Evolutionary conservation across 2,888 invertebrate genomes (phyloP).

Genomic region (Labia minor): DNA sequence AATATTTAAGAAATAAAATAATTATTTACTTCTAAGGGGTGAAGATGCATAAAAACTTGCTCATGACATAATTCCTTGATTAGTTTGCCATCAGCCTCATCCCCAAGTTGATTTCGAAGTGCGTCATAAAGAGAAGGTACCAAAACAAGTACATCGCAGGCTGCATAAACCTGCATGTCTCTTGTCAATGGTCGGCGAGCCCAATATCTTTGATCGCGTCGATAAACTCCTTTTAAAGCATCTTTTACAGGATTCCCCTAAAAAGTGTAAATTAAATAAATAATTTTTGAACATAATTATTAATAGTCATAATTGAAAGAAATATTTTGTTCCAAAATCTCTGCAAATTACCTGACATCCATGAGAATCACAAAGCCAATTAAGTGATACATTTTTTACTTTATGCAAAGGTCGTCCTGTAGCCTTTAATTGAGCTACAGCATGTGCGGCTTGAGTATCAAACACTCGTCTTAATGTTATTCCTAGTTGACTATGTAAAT

Average conservation of each 20-base stretch:
- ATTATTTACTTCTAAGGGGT: slow-evolving; percentile 50
- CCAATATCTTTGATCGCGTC: slow-evolving; percentile 75
- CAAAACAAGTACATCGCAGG: slow-evolving; percentile 76
- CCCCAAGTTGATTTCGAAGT: background rate
- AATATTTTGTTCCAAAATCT: too few relatives aligned
- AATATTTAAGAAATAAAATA: too few relatives aligned
- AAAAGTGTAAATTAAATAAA: slow-evolving; percentile 56
- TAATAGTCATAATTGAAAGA: too few relatives aligned
- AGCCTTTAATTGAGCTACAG: slow-evolving; percentile 80
- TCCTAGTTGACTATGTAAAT: slow-evolving; percentile 75
- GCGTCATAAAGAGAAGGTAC: slow-evolving; percentile 72
- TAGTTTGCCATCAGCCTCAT: slow-evolving; percentile 52
- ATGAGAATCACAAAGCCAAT: slow-evolving; percentile 66
- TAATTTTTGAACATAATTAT: background rate
- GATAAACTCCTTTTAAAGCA: slow-evolving; percentile 73
- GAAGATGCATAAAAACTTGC: slow-evolving; percentile 71
- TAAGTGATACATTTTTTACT: slow-evolving; percentile 84
- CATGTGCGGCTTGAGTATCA: slow-evolving; percentile 88
- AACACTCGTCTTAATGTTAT: slow-evolving; percentile 75
- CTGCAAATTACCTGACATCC: background rate
- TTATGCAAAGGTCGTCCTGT: slow-evolving; percentile 86
- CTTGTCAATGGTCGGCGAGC: slow-evolving; percentile 75
- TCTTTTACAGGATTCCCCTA: slow-evolving; percentile 85
- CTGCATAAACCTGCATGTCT: slow-evolving; percentile 85
- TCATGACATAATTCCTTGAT: slow-evolving; percentile 79